A percentile compares a stretch with the other conserved stretches of the same genome.
phyloP scores from a whole-genome alignment of 2,797 vertebrate species.

The Poeciliopsis paucimaculata region DNA sequence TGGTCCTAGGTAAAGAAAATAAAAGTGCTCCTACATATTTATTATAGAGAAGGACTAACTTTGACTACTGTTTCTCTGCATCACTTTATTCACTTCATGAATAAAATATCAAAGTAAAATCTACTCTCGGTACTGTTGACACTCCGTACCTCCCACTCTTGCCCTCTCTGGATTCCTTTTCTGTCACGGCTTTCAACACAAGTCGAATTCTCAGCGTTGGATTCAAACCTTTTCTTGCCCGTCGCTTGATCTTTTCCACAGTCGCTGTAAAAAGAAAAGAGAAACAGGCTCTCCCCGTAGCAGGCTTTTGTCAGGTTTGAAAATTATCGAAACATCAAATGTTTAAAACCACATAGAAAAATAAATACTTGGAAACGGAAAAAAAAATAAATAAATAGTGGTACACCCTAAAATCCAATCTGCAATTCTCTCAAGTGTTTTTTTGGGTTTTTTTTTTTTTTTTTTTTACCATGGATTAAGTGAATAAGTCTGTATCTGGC shows the following conservation, averaged over 20 bases:
- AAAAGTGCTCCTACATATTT: constrained; percentile 7
- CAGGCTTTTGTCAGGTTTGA: neutral
- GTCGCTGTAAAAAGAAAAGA: neutral
- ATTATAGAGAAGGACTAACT: constrained; percentile 24
- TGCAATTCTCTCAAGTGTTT: neutral
- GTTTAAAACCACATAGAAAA: neutral
- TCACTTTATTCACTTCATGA: constrained; percentile 60
- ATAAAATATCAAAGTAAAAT: constrained; percentile 67
- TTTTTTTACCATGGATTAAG: no score
- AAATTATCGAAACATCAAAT: neutral
- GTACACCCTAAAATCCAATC: neutral
- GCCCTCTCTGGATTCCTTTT: constrained; percentile 54
- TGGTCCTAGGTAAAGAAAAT: neutral
- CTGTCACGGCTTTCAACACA: constrained; percentile 70
- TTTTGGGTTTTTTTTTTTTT: no score
- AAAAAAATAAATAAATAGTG: no score
- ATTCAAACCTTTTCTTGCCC: constrained; percentile 42
- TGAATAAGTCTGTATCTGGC: neutral
- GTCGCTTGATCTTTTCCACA: neutral
- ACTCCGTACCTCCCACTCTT: constrained; percentile 57
- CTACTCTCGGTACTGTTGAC: constrained; percentile 53
- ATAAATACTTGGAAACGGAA: neutral
- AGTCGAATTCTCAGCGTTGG: constrained; percentile 56
- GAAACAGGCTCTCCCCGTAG: no score
- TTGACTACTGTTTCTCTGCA: constrained; percentile 36